Conservation (phyloP, 1,140 invertebrate genomes). For the Sogatella furcifera region DNA sequence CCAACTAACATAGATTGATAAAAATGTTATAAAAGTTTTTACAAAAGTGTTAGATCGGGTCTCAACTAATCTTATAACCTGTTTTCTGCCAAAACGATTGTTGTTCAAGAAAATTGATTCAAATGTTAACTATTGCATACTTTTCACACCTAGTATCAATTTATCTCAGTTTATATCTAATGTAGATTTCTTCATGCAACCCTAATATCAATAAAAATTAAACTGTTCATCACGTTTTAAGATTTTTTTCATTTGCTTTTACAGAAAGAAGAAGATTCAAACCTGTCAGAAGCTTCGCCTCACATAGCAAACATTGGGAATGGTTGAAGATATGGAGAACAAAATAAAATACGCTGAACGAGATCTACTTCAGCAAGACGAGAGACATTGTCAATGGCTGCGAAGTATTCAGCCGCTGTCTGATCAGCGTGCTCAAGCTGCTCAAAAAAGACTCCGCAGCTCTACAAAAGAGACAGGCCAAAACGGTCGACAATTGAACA, state of each 20-base stretch:
- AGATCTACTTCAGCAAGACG: conserved; percentile 99
- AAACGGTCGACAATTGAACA: conserved; percentile 27
- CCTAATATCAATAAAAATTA: too few species aligned
- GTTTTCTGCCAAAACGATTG: too few species aligned
- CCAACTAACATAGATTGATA: too few species aligned
- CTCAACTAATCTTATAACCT: too few species aligned
- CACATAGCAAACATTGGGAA: conserved; percentile 98
- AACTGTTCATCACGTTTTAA: too few species aligned
- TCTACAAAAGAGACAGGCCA: conserved; percentile 62
- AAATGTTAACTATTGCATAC: too few species aligned
- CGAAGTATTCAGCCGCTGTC: conserved; percentile 76
- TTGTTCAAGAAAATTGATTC: too few species aligned
- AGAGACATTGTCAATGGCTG: conserved; percentile 97
- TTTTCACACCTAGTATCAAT: too few species aligned
- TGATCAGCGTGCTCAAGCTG: conserved; percentile 71
- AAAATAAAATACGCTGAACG: conserved; percentile 97
- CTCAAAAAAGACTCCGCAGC: conserved; percentile 76
- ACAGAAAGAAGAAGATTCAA: conserved; percentile 80
- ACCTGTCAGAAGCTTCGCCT: conserved; percentile 82
- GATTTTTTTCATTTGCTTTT: conserved; percentile 13
- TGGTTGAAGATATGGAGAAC: conserved; percentile 98
- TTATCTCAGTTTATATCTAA: too few species aligned
- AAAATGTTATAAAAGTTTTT: too few species aligned
- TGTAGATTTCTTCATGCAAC: too few species aligned
- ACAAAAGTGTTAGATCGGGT: too few species aligned